Base-by-base conservation (phyloP, 2,113 vertebrate genomes). In the Alethe castanea region DNA sequence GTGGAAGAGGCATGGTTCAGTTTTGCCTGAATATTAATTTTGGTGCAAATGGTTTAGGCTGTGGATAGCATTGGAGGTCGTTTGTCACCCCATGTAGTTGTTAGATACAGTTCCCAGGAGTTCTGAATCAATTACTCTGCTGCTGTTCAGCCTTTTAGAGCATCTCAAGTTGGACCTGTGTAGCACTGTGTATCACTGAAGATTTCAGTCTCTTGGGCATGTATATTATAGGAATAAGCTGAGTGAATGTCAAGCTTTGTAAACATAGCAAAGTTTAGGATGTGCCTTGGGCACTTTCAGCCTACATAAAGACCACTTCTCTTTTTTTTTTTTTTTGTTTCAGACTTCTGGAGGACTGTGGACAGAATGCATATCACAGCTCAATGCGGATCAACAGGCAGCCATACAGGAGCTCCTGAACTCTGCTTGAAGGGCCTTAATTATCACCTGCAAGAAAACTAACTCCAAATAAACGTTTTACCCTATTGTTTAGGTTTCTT, bases 391-490 rank as follows among this genome's bases (percentile, higher is more conserved):
- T 52, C 99, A 99, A 97, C 98, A 99, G 98, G 99, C 99, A 96
- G 99, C 99, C 96, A 98, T 99, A 93, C 99, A 99, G 97, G 99
- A 99, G 96, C 99, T 99, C 92, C 99, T 99, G 96, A 99, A 98
- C 94, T 98, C 98, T 84, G 99, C 98, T 94, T 99, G 99, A 99
- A 97, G 97, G 95, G 96, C 97, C 97, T 98, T 97, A 96, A 94
- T 74, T 88, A 96, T 83, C 97, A 97, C 87, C 96, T 96, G 95
- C 96, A 96, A 97, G 98, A 98, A 97, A 98, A 98, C 96, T 97
- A 97, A 98, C 98, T 98, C 97, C 97, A 97, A 98, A 98, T 98
- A 98, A 98, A 98, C 92, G 86, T 97, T 97, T 98, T 98, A 98
- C 97, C 98, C 98, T 98, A 97, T 97, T 98, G 98, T 98, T 98